A percentile compares a stretch with the other conserved stretches of the same genome.
Evolutionary conservation across 2,888 invertebrate species (phyloP).

Genomic region (Agrilus mali): DNA sequence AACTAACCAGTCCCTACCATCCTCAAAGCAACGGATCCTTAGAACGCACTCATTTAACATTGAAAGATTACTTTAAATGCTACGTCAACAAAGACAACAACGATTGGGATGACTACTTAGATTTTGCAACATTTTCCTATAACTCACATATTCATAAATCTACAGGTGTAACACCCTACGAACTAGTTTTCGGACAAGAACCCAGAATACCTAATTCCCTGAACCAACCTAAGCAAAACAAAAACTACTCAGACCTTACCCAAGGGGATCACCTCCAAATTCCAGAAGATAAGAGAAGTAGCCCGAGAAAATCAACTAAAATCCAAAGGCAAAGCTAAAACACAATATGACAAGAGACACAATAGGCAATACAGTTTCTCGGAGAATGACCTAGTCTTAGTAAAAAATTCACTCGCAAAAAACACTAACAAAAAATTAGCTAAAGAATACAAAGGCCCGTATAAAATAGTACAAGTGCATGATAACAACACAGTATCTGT

Average conservation of each 20-base stretch:
- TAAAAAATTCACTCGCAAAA: constrained; percentile 4
- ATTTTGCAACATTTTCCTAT: not conserved
- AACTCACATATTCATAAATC: constrained; percentile 1
- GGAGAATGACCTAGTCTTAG: constrained; percentile 2
- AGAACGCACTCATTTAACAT: too few relatives aligned
- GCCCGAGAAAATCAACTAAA: constrained; percentile 7
- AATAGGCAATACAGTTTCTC: constrained; percentile 2
- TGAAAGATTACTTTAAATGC: constrained; percentile 1
- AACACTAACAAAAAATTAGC: constrained; percentile 5
- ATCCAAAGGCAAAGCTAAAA: constrained; percentile 6
- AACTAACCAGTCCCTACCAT: too few relatives aligned
- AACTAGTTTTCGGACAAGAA: constrained; percentile 4
- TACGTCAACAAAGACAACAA: not conserved
- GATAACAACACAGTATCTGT: constrained; percentile 2
- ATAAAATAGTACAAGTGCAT: constrained; percentile 7
- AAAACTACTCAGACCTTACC: constrained; percentile 5
- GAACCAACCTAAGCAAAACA: constrained; percentile 4
- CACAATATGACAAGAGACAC: constrained; percentile 2
- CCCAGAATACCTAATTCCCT: constrained; percentile 7
- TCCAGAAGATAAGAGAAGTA: constrained; percentile 5
- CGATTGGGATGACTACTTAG: constrained; percentile 2
- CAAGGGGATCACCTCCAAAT: constrained; percentile 5
- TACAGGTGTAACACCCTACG: not conserved
- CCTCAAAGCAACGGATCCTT: too few relatives aligned
- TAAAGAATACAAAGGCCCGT: constrained; percentile 6